Percentiles rank a stretch among this genome's conserved stretches.
phyloP scores from a whole-genome alignment of 2,888 invertebrate genomes.

The Mesochorus sp. region DNA sequence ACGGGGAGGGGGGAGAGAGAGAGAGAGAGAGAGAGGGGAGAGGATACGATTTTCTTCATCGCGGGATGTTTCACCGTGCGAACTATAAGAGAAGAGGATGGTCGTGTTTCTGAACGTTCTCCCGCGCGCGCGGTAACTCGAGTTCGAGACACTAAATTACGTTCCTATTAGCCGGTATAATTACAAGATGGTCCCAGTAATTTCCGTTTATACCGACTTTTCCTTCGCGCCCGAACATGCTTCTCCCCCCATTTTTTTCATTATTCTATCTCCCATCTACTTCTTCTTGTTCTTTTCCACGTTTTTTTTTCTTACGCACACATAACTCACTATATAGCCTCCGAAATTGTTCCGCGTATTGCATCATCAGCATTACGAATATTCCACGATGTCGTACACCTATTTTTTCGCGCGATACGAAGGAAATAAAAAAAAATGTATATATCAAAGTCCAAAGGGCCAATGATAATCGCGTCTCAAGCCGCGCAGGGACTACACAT shows the following conservation, averaged over 20 bases:
- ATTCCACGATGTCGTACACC: not conserved
- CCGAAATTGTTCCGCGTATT: not conserved
- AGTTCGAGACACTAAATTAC: constrained; percentile 82
- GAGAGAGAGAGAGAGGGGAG: not conserved
- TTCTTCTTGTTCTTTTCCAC: not conserved
- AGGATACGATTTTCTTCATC: constrained; percentile 46
- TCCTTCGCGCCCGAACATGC: constrained; percentile 54
- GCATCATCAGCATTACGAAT: constrained; percentile 50
- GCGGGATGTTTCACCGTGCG: constrained; percentile 38
- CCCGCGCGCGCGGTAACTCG: constrained; percentile 76
- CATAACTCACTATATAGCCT: not conserved
- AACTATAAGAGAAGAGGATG: not conserved
- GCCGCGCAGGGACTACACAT: constrained; percentile 7
- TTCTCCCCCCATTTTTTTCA: not conserved
- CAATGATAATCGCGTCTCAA: constrained; percentile 57
- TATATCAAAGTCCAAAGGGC: constrained; percentile 24
- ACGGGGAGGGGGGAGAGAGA: not conserved
- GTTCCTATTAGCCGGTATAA: constrained; percentile 82
- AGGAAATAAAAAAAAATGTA: constrained; percentile 33
- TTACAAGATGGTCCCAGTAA: constrained; percentile 82
- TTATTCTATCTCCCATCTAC: not conserved
- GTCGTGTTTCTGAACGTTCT: constrained; percentile 58
- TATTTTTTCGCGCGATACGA: constrained; percentile 15
- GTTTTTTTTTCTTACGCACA: constrained; percentile 21
- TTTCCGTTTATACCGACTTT: constrained; percentile 80